A percentile compares a stretch with the other conserved stretches of the same genome.
phyloP scores from a whole-genome alignment of 1,140 invertebrate species.

The Drosophila sproati region DNA sequence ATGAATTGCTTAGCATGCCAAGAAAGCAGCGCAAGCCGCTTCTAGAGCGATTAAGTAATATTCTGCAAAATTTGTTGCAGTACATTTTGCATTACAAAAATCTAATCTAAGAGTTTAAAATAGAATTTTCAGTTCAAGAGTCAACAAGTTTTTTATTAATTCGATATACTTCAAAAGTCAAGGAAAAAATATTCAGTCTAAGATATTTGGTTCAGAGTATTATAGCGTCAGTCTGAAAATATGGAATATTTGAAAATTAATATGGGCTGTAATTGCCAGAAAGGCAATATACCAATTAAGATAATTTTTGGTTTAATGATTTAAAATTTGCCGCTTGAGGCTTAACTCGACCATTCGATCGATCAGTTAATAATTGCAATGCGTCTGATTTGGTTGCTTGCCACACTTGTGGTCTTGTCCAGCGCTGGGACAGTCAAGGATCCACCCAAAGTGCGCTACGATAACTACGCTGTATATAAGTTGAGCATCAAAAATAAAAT shows the following conservation, averaged over 20 bases:
- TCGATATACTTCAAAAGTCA: too few relatives aligned
- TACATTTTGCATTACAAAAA: too few relatives aligned
- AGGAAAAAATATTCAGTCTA: too few relatives aligned
- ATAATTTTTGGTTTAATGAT: conserved; percentile 39
- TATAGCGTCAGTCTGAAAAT: conserved; percentile 54
- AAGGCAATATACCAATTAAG: conserved; percentile 60
- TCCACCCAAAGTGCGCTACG: conserved; percentile 46
- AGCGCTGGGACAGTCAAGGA: conserved; percentile 48
- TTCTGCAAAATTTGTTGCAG: too few relatives aligned
- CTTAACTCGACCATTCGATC: not conserved
- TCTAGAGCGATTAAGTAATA: too few relatives aligned
- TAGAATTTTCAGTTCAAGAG: too few relatives aligned
- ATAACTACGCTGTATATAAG: conserved; percentile 63
- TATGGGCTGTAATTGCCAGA: conserved; percentile 41
- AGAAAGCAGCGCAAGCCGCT: too few relatives aligned
- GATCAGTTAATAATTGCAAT: conserved; percentile 45
- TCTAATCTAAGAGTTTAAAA: too few relatives aligned
- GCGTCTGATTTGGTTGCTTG: conserved; percentile 58
- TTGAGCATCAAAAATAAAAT: conserved; percentile 51
- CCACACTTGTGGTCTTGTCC: conserved; percentile 47
- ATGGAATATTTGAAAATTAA: conserved; percentile 56
- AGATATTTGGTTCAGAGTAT: conserved; percentile 87
- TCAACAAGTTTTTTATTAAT: too few relatives aligned
- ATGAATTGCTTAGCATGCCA: too few relatives aligned
- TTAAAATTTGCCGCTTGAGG: not conserved